Percentiles rank a stretch among this genome's conserved stretches.
Evolutionary conservation across 2,888 invertebrate species (phyloP).

Genomic region (Agrotis puta): DNA sequence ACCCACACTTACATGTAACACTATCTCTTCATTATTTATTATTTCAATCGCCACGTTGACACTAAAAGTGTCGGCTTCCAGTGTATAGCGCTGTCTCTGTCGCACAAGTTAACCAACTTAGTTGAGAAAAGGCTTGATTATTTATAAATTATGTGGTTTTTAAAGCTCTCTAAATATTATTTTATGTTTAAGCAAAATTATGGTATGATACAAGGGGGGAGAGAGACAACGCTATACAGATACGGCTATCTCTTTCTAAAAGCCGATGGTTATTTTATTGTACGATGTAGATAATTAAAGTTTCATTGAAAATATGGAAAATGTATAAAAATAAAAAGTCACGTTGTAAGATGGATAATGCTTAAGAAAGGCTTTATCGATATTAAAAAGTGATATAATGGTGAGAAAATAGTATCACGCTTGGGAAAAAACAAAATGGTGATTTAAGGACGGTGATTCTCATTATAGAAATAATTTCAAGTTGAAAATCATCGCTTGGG

Average conservation of each 20-base stretch:
- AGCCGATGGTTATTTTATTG: constrained; percentile 20
- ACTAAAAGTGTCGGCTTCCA: constrained; percentile 40
- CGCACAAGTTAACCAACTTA: neutral
- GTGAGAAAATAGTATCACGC: constrained; percentile 18
- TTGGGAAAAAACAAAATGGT: constrained; percentile 21
- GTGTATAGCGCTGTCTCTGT: constrained; percentile 5
- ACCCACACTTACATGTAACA: neutral
- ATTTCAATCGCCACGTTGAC: constrained; percentile 33
- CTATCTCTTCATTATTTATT: constrained; percentile 48
- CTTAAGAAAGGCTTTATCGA: constrained; percentile 4
- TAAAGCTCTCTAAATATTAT: constrained; percentile 41
- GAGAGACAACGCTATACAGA: constrained; percentile 9
- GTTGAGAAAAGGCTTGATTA: constrained; percentile 1
- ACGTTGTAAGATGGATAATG: constrained; percentile 10
- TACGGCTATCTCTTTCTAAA: constrained; percentile 18
- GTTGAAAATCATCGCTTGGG: constrained; percentile 34
- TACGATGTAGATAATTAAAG: constrained; percentile 36
- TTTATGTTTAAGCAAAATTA: constrained; percentile 14
- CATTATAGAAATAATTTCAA: constrained; percentile 26
- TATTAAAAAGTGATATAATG: constrained; percentile 9
- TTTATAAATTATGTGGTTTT: constrained; percentile 10
- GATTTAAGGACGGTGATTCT: constrained; percentile 27
- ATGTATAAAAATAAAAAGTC: constrained; percentile 8
- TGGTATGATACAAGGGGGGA: neutral
- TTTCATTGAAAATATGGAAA: constrained; percentile 35